Evolutionary conservation across 2,888 invertebrate genomes (phyloP).

Genomic region (Drosophila rellima): DNA sequence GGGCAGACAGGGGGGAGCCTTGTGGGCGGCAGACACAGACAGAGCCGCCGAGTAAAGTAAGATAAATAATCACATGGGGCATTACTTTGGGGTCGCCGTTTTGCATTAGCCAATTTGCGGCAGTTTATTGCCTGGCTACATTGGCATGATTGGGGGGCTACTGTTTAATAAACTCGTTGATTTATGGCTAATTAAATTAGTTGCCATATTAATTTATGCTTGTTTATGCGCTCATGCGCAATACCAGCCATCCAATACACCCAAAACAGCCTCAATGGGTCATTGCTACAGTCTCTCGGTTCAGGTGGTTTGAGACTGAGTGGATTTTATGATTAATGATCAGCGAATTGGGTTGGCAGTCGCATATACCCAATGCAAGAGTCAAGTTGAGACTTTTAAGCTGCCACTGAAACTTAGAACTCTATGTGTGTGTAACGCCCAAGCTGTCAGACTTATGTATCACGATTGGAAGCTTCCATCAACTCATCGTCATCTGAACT

Average conservation of each 20-base stretch:
- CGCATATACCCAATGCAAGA: slow-evolving; percentile 4
- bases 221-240: slow-evolving; percentile 71
- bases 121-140: slow-evolving; percentile 74
- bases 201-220: slow-evolving; percentile 75
- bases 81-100: slow-evolving; percentile 70
- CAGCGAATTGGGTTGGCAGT: slow-evolving; percentile 51
- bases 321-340: slow-evolving; percentile 72
- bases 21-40: slow-evolving; percentile 28
- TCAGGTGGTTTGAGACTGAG: slow-evolving; percentile 25
- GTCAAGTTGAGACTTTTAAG: background rate
- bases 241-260: slow-evolving; percentile 11
- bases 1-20: background rate
- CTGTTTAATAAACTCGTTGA: slow-evolving; percentile 80
- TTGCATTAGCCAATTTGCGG: slow-evolving; percentile 79
- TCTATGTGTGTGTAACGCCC: slow-evolving; percentile 31
- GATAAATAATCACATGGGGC: slow-evolving; percentile 69
- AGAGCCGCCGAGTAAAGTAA: slow-evolving; percentile 32
- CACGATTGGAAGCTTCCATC: slow-evolving; percentile 70
- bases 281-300: slow-evolving; percentile 63
- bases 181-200: slow-evolving; percentile 82
- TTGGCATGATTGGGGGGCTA: slow-evolving; percentile 78
- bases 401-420: slow-evolving; percentile 51
- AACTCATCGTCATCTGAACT: slow-evolving; percentile 64
- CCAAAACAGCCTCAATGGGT: slow-evolving; percentile 59
- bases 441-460: slow-evolving; percentile 57